Conservation (phyloP, 2,888 invertebrate species). For the Vesta saturnalis region DNA sequence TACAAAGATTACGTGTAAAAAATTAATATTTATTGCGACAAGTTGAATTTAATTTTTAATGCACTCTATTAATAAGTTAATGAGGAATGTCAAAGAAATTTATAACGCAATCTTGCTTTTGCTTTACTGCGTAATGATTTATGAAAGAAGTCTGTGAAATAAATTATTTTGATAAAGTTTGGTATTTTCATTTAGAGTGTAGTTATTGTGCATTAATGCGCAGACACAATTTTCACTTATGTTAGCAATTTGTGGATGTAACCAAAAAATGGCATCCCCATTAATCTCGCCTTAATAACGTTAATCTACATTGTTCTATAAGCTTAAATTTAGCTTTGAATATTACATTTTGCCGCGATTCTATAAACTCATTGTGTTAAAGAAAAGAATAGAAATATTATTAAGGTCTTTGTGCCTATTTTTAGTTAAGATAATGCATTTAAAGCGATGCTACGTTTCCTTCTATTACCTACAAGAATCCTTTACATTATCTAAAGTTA, state of each 20-base stretch:
- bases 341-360: too few species aligned
- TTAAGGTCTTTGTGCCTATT: too few species aligned
- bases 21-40: slow-evolving; percentile 44
- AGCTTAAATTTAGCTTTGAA: too few species aligned
- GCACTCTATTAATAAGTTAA: slow-evolving; percentile 44
- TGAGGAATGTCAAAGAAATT: slow-evolving; percentile 42
- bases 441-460: too few species aligned
- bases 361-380: too few species aligned
- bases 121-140: slow-evolving; percentile 30
- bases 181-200: slow-evolving; percentile 1
- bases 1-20: slow-evolving; percentile 27
- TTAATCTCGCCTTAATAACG: neutral
- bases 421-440: too few species aligned
- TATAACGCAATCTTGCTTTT: slow-evolving; percentile 33
- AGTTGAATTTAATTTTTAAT: slow-evolving; percentile 40
- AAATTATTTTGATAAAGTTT: slow-evolving; percentile 23
- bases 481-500: too few species aligned
- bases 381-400: too few species aligned
- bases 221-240: neutral
- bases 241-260: neutral
- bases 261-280: neutral
- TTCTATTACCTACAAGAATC: too few species aligned
- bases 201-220: neutral
- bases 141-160: slow-evolving; percentile 23
- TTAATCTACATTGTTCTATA: too few species aligned